Evolutionary conservation across 2,888 invertebrate species (phyloP), one percentile per base, ranked within the genome.

Genomic region (Baccha elongata): DNA sequence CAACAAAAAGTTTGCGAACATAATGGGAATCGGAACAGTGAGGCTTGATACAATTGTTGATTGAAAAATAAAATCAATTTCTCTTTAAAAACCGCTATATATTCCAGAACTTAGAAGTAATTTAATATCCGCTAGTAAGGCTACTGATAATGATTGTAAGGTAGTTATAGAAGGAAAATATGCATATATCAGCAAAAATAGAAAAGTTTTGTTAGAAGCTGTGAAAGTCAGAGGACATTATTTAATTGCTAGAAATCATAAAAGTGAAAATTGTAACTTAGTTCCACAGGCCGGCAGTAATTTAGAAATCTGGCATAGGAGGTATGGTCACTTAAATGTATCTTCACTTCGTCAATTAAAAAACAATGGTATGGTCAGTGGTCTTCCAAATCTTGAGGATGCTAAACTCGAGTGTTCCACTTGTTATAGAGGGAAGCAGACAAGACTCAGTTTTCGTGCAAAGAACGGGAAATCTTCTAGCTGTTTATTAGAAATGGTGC

Each of bases 291-390:
- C n/a, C 21, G n/a, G 13, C 37, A 55, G 21, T 37, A 55, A 55
- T 55, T 11, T 37, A 37, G 37, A 55, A 55, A 19, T 55, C 11
- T 55, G 55, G 55, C 37, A 37, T 37, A 55, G 37, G 21, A 55
- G 37, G 21, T 37, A 55, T 37, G 55, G 55, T 0, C 37, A 55
- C 13, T 37, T 55, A 55, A 55, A 55, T 55, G 35, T 37, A 21
- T 37, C 55, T 21, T 55, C 37, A 55, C 37, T 55, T 55, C 35
- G 55, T 55, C 37, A 55, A 15, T 55, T 21, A 55, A 55, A 37
- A 55, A 21, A 37, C 19, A 55, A 37, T 37, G 37, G 35, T n/a
- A 55, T 55, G 35, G 55, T 37, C 4, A 53, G 35, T 35, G 53
- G 53, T 8, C 50, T 50, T 50, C 50, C 50, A 50, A 50, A 50